A percentile compares a stretch with the other conserved stretches of the same genome.
Conservation (phyloP, 1,140 invertebrate genomes). For the Drosophila truncata region DNA sequence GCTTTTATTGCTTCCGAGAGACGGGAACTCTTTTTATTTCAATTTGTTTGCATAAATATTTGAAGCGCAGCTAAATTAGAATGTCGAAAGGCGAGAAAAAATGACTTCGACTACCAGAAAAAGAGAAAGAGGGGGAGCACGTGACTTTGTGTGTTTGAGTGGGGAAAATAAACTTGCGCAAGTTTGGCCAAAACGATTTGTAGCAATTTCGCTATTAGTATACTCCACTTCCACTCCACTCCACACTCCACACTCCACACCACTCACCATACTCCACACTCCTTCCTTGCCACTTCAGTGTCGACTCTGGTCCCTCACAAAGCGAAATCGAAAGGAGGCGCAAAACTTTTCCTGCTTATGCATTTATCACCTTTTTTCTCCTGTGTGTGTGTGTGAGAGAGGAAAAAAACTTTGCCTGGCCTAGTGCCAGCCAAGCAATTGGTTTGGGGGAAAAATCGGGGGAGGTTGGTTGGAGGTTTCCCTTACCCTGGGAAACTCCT, state of each 20-base stretch:
- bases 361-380: constrained; percentile 75
- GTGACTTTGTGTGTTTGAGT: constrained; percentile 19
- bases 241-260: neutral
- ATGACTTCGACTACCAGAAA: constrained; percentile 29
- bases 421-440: constrained; percentile 57
- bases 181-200: constrained; percentile 84
- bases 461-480: constrained; percentile 1
- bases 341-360: constrained; percentile 81
- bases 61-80: constrained; percentile 77
- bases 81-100: constrained; percentile 72
- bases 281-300: neutral
- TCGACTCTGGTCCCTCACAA: constrained; percentile 11
- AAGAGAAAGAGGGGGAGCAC: constrained; percentile 1
- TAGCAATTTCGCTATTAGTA: constrained; percentile 83
- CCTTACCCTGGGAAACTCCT: constrained; percentile 58
- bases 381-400: constrained; percentile 1
- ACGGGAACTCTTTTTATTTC: constrained; percentile 76
- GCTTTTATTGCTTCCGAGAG: constrained; percentile 76
- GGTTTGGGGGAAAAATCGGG: constrained; percentile 17
- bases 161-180: constrained; percentile 72
- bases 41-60: constrained; percentile 84
- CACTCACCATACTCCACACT: constrained; percentile 3
- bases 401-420: constrained; percentile 76
- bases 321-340: constrained; percentile 49
- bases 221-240: constrained; percentile 2